phyloP scores from a whole-genome alignment of 2,888 invertebrate genomes.

The Invenusta paracnida region DNA sequence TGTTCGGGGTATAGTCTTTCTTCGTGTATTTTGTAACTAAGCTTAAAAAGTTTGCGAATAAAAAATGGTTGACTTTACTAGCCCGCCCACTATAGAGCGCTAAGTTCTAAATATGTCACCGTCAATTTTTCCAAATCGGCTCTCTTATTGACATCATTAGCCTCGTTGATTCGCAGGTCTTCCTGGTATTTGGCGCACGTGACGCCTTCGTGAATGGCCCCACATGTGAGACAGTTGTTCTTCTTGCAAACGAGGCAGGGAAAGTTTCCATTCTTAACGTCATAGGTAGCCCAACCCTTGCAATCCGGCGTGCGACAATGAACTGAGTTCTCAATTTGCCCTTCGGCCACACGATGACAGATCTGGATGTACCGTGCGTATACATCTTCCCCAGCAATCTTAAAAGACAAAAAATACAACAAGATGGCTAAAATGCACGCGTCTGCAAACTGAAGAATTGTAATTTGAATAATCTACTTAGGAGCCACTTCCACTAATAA shows the following conservation, averaged over 20 bases:
- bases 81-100: too few relatives aligned
- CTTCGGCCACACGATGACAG: conserved; percentile 76
- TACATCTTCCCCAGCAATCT: neutral
- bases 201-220: conserved; percentile 74
- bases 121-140: conserved; percentile 74
- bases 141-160: conserved; percentile 68
- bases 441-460: too few relatives aligned
- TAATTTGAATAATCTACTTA: too few relatives aligned
- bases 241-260: conserved; percentile 75
- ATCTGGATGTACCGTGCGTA: neutral
- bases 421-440: too few relatives aligned
- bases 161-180: conserved; percentile 63
- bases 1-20: too few relatives aligned
- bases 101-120: conserved; percentile 58
- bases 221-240: conserved; percentile 78
- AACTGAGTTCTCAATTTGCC: conserved; percentile 72
- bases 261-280: conserved; percentile 77
- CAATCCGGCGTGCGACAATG: conserved; percentile 86
- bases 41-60: too few relatives aligned
- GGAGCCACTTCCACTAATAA: too few relatives aligned
- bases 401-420: too few relatives aligned
- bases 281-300: conserved; percentile 80
- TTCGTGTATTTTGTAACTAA: too few relatives aligned
- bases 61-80: too few relatives aligned
- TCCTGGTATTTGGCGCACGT: conserved; percentile 78